Evolutionary conservation across 2,113 vertebrate genomes (phyloP).

Genomic region (Balaeniceps rex): DNA sequence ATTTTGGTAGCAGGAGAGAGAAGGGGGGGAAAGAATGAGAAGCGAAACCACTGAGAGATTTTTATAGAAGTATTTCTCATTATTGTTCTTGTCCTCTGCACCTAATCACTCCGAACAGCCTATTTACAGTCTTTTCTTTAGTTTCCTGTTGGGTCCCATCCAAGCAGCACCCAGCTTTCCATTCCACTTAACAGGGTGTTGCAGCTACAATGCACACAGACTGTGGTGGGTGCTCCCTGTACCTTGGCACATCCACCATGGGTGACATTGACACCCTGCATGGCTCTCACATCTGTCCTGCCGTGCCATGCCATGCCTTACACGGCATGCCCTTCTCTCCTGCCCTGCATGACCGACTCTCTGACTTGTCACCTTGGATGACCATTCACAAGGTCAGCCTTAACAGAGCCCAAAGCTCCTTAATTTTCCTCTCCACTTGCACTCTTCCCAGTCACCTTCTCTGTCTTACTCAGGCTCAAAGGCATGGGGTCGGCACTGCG

Average conservation of each 20-base stretch:
- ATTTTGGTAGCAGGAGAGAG: not conserved
- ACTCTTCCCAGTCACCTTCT: not conserved
- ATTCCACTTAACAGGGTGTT: not conserved
- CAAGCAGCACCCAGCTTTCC: not conserved
- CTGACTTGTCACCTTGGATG: not conserved
- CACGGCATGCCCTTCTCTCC: not conserved
- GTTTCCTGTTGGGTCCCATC: not conserved
- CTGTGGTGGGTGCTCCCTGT: not conserved
- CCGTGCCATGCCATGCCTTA: not conserved
- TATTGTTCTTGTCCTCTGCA: not conserved
- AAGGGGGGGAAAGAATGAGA: not conserved
- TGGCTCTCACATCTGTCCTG: not conserved
- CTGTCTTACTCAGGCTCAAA: not conserved
- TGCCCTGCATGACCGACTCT: not conserved
- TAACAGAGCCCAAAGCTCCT: not conserved
- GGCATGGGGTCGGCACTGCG: not conserved
- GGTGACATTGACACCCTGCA: not conserved
- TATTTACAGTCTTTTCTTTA: not conserved
- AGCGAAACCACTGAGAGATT: not conserved
- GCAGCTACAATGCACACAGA: rapidly evolving
- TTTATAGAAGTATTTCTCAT: not conserved
- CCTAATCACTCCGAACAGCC: not conserved
- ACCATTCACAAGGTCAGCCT: not conserved
- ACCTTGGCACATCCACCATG: rapidly evolving
- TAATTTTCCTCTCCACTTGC: not conserved